Evolutionary conservation across 2,888 invertebrate species (phyloP).

Genomic region (Masnerella sp.): DNA sequence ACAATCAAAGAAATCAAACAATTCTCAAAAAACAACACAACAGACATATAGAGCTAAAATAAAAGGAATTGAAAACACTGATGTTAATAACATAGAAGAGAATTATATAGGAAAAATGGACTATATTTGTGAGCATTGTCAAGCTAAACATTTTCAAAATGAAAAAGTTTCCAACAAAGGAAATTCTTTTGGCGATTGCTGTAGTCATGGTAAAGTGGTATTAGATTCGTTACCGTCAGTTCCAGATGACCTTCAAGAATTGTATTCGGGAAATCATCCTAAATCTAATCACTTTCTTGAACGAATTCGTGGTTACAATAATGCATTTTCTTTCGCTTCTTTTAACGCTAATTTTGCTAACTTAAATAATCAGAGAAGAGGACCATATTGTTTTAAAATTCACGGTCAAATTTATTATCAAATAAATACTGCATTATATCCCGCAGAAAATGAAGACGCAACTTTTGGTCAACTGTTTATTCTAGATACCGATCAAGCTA

Average conservation of each 20-base stretch:
- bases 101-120: conserved; percentile 1
- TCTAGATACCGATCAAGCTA: conserved; percentile 44
- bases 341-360: conserved; percentile 45
- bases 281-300: conserved; percentile 39
- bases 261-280: conserved; percentile 24
- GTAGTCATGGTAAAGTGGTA: not conserved
- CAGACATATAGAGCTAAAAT: not conserved
- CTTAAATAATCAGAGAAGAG: conserved; percentile 9
- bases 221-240: conserved; percentile 21
- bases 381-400: conserved; percentile 28
- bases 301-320: conserved; percentile 41
- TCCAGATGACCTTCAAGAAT: conserved; percentile 10
- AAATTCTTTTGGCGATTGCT: not conserved
- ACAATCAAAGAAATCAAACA: not conserved
- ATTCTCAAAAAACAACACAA: no score
- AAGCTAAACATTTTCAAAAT: not conserved
- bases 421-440: conserved; percentile 39
- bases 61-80: conserved; percentile 1
- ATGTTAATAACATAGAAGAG: not conserved
- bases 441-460: not conserved
- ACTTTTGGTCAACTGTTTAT: conserved; percentile 54
- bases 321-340: conserved; percentile 30
- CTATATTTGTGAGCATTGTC: not conserved
- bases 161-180: conserved; percentile 1
- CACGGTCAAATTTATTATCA: conserved; percentile 7